Evolutionary conservation across 2,888 invertebrate genomes (phyloP).

Genomic region (Rhynchonema sp.): DNA sequence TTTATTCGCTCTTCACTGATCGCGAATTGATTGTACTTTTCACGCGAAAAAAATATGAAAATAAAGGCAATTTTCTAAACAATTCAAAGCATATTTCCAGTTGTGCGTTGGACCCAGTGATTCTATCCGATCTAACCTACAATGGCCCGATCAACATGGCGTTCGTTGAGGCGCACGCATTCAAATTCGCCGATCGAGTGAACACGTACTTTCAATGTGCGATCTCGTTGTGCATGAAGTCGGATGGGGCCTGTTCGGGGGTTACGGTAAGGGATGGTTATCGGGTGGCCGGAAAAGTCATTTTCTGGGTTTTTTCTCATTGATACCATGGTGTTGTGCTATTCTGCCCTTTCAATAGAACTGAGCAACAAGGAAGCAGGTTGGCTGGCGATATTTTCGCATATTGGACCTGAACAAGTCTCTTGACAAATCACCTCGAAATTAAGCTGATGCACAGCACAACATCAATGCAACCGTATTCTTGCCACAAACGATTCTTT

Average conservation of each 20-base stretch:
- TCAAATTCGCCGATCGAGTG: conserved; percentile 26
- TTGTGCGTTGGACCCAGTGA: conserved; percentile 23
- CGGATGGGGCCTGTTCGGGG: conserved; percentile 23
- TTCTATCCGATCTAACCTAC: conserved; percentile 24
- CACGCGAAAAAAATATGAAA: too few species aligned
- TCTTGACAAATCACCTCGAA: too few species aligned
- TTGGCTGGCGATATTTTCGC: too few species aligned
- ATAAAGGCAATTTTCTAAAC: too few species aligned
- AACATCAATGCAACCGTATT: too few species aligned
- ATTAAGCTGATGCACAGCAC: too few species aligned
- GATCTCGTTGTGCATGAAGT: conserved; percentile 23
- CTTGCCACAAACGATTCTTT: too few species aligned
- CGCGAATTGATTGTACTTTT: neutral
- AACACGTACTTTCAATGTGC: conserved; percentile 27
- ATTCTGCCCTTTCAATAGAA: too few species aligned
- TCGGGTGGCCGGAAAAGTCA: neutral
- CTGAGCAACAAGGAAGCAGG: too few species aligned
- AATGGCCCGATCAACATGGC: conserved; percentile 23
- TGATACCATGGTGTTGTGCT: too few species aligned
- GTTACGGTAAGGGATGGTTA: neutral
- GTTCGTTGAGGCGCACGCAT: conserved; percentile 23
- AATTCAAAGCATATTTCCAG: conserved; percentile 9
- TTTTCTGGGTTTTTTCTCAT: too few species aligned
- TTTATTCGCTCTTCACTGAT: neutral
- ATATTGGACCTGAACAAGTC: too few species aligned